A percentile compares a stretch with the other conserved stretches of the same genome.
phyloP scores from a whole-genome alignment of 1,140 invertebrate species.

The Gerris buenoi region DNA sequence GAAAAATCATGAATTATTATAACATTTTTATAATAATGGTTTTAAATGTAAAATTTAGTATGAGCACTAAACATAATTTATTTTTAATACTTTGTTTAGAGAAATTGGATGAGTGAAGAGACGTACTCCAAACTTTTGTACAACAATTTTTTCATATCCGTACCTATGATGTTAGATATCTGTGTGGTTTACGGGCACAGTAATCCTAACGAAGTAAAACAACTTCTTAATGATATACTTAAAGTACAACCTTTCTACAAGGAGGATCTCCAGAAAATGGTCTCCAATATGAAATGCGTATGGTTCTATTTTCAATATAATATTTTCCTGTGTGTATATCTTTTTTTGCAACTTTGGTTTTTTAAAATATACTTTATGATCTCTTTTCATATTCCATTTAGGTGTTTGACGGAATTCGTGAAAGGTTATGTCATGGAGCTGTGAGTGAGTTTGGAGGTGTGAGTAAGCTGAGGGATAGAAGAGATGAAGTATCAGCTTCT shows the following conservation, averaged over 20 bases:
- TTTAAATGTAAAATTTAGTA: not conserved
- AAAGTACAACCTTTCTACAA: conserved; percentile 50
- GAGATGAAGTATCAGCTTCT: not conserved
- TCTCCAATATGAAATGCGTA: conserved; percentile 25
- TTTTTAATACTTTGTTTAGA: conserved; percentile 28
- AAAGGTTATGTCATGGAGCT: not conserved
- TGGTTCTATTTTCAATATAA: too few species aligned
- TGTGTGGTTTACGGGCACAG: conserved; percentile 53
- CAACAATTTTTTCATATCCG: conserved; percentile 62
- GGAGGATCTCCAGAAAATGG: conserved; percentile 43
- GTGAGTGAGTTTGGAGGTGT: not conserved
- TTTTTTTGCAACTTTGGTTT: too few species aligned
- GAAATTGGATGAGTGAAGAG: conserved; percentile 43
- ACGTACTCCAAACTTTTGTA: conserved; percentile 56
- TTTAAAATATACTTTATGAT: too few species aligned
- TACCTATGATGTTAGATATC: conserved; percentile 64
- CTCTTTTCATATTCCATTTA: too few species aligned
- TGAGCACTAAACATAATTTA: not conserved
- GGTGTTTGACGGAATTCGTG: not conserved
- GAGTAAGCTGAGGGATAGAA: not conserved
- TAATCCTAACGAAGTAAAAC: conserved; percentile 41
- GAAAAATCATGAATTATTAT: not conserved
- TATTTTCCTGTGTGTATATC: too few species aligned
- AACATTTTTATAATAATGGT: not conserved
- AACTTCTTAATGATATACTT: conserved; percentile 50